Base-by-base conservation (phyloP, 2,888 invertebrate genomes). In the Rotaria sp. region DNA sequence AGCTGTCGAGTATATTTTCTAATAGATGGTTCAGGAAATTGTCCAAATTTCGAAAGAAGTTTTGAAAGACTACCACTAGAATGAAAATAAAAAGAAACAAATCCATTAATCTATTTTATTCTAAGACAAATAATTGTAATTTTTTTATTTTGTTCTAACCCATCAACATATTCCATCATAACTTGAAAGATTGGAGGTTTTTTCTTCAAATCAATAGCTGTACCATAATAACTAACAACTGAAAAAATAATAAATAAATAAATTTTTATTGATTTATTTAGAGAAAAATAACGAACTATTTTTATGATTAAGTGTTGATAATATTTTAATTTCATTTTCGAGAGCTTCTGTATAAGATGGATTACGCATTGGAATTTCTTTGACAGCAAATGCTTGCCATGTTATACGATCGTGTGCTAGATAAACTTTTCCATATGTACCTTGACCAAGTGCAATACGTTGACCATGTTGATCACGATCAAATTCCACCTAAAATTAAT, bases 101-200 rank as follows among this genome's bases (percentile, higher is more conserved):
- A n/a, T n/a, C n/a, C n/a, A n/a, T n/a, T n/a, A n/a, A n/a, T n/a
- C 0, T 3, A 50, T 18, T 52, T 24, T 7, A 21, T 10, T 24
- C 2, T 24, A 52, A 2, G 8, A 52, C 2, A 24, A 52, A 52
- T 50, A 52, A 21, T 52, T 7, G 0, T 3, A 24, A 21, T 52
- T 24, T 24, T 52, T 52, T 24, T 24, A 41, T 41, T 41, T 41
- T 41, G 3, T 18, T 35, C 67, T 67, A 3, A 67, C 50, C 84
- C 84, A 24, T 84, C 84, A 38, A 84, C 84, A 84, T 84, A 84
- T 84, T 84, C 84, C 55, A 84, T 52, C 11, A 84, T 84, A n/a
- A 84, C n/a, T 84, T 50, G 55, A 84, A 84, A 84, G 0, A 38
- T 26, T 24, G 52, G 55, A 50, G 30, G 30, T 30, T 52, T 52